Conservation (phyloP, 2,113 vertebrate genomes). For the Gymnocephalus cernua region DNA sequence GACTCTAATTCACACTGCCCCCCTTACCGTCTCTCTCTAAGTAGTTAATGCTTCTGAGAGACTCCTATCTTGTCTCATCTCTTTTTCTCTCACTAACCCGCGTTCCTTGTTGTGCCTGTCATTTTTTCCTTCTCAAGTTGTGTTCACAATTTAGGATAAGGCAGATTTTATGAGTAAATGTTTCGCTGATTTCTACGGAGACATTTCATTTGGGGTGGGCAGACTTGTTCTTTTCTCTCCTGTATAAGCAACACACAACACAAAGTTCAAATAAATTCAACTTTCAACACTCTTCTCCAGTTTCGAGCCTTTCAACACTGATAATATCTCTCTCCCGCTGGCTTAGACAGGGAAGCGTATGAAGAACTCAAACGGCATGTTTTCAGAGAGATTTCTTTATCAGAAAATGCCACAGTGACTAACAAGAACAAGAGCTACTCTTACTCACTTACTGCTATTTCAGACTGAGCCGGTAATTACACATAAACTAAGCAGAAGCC, state of each 20-base stretch:
- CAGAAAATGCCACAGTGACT: constrained; percentile 7
- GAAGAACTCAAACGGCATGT: neutral
- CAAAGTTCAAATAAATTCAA: neutral
- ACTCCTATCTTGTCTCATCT: constrained; percentile 52
- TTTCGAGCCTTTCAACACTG: neutral
- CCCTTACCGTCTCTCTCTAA: constrained; percentile 56
- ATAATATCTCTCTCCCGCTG: neutral
- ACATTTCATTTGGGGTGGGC: neutral
- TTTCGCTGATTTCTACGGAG: neutral
- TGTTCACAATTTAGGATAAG: constrained; percentile 4
- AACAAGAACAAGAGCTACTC: neutral
- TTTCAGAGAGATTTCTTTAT: neutral
- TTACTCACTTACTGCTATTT: neutral
- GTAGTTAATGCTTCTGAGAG: constrained; percentile 57
- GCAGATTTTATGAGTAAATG: neutral
- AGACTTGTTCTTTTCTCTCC: neutral
- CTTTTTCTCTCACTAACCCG: constrained; percentile 15
- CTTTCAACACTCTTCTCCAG: neutral
- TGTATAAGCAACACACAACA: neutral
- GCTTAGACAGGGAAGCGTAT: neutral
- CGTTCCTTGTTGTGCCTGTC: neutral
- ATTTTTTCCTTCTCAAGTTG: constrained; percentile 1
- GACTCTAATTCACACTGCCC: constrained; percentile 52
- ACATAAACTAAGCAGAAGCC: neutral
- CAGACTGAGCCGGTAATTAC: neutral